A percentile compares a stretch with the other conserved stretches of the same genome.
Evolutionary conservation across 2,113 vertebrate species (phyloP).

Genomic region (Pelodiscus sinensis): DNA sequence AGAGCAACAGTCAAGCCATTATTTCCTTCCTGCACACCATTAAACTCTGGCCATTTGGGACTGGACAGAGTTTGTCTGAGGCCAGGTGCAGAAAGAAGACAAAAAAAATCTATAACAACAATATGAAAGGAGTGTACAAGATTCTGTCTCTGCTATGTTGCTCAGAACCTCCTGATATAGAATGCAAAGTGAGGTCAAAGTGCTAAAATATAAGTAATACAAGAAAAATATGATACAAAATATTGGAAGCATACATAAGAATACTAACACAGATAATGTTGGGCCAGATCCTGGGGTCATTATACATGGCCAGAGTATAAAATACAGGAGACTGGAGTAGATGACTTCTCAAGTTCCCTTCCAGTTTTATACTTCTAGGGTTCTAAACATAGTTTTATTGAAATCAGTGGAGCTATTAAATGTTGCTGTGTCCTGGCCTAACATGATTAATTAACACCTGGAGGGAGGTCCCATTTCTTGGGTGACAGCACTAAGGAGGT

Average conservation of each 20-base stretch:
- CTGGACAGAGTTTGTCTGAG: background rate
- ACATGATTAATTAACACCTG: background rate
- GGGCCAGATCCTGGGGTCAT: background rate
- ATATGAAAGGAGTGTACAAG: background rate
- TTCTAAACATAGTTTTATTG: background rate
- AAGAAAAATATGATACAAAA: background rate
- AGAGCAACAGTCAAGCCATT: background rate
- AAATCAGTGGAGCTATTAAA: background rate
- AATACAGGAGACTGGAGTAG: background rate
- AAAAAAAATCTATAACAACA: background rate
- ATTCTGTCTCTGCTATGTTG: background rate
- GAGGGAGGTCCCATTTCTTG: background rate
- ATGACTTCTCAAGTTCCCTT: background rate
- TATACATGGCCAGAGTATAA: background rate
- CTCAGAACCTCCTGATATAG: background rate
- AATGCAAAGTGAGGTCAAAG: background rate
- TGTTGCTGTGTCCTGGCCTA: background rate
- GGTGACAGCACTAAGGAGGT: background rate
- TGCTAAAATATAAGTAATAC: background rate
- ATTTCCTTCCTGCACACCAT: background rate
- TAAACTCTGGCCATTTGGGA: background rate
- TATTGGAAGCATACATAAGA: background rate
- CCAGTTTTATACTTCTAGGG: background rate
- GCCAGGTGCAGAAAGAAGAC: constrained; percentile 10
- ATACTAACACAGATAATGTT: background rate